Conservation (phyloP, 2,113 vertebrate species). For the Anarhynchus alexandrinus region DNA sequence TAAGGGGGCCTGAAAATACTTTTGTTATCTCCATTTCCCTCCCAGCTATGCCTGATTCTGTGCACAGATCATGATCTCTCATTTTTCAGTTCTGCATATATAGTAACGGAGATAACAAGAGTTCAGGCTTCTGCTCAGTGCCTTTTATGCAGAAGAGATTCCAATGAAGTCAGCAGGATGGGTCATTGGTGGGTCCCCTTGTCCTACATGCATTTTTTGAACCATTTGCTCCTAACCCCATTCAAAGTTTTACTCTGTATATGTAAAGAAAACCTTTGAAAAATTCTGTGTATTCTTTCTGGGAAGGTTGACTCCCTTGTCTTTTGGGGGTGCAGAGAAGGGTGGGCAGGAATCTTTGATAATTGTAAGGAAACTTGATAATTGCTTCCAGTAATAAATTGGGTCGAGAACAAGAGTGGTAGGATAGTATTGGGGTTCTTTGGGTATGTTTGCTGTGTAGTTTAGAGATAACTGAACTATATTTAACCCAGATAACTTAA, state of each 20-base stretch:
- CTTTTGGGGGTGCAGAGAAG: neutral
- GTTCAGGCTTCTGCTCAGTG: neutral
- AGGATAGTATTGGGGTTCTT: neutral
- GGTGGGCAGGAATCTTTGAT: neutral
- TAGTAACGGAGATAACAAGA: neutral
- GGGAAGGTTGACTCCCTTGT: neutral
- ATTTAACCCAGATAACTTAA: constrained; percentile 24
- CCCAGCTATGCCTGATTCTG: neutral
- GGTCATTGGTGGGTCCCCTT: neutral
- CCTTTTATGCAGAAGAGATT: neutral
- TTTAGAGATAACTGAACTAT: constrained; percentile 16
- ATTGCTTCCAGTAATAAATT: neutral
- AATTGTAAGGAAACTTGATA: neutral
- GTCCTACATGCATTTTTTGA: neutral
- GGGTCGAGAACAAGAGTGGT: neutral
- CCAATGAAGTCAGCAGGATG: neutral
- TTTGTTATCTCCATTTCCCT: constrained; percentile 53
- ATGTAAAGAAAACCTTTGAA: neutral
- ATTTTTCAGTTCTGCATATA: neutral
- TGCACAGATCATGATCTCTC: neutral
- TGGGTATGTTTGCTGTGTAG: neutral
- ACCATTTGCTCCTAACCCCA: neutral
- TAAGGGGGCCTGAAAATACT: constrained; percentile 19
- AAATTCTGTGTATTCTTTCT: neutral
- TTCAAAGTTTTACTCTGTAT: neutral